Conservation (phyloP, 2,888 invertebrate genomes). For the Coenonympha arcania region DNA sequence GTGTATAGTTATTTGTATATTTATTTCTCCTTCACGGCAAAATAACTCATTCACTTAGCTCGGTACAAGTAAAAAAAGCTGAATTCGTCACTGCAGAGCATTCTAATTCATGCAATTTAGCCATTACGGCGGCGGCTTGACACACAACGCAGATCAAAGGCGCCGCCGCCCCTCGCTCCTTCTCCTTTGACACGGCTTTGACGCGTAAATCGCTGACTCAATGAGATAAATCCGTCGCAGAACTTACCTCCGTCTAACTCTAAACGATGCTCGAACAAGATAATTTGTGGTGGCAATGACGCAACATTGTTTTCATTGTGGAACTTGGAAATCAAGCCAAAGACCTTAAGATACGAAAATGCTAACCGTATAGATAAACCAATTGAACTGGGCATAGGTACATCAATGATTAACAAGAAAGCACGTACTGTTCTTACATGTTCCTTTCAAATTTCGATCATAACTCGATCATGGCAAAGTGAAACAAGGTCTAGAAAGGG, state of each 20-base stretch:
- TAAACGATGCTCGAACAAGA: slow-evolving; percentile 9
- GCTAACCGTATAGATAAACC: too few species aligned
- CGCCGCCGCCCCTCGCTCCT: slow-evolving; percentile 16
- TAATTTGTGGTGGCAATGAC: not conserved
- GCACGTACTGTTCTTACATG: not conserved
- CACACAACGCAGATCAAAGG: slow-evolving; percentile 15
- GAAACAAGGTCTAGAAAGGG: not conserved
- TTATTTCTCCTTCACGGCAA: too few species aligned
- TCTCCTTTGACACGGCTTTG: slow-evolving; percentile 15
- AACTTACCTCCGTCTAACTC: slow-evolving; percentile 12
- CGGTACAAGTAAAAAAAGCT: not conserved
- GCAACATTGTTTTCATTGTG: too few species aligned
- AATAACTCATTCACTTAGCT: not conserved
- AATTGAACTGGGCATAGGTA: too few species aligned
- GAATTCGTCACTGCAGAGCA: slow-evolving; percentile 4
- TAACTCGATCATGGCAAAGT: not conserved
- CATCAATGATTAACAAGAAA: too few species aligned
- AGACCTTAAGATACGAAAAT: too few species aligned
- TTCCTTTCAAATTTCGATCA: not conserved
- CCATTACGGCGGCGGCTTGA: slow-evolving; percentile 5
- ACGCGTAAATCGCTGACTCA: slow-evolving; percentile 26
- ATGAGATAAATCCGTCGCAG: slow-evolving; percentile 28
- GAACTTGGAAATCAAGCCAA: too few species aligned
- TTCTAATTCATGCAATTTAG: slow-evolving; percentile 23
- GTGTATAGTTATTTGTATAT: too few species aligned